phyloP scores from a whole-genome alignment of 1,140 invertebrate species.

The Diachasma alloeum region DNA sequence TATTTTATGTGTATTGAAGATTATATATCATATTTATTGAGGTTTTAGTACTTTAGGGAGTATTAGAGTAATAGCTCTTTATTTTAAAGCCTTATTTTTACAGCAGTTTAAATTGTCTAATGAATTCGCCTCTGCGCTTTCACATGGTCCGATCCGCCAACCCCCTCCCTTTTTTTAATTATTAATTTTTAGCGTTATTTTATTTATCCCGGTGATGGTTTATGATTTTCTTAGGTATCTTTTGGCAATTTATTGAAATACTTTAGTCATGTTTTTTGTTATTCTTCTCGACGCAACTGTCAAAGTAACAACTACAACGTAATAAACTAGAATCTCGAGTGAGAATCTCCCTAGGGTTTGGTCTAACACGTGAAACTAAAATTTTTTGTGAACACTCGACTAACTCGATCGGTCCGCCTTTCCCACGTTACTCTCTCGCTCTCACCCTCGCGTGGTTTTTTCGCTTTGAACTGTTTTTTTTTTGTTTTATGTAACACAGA shows the following conservation, averaged over 20 bases:
- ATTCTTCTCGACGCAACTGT: conserved; percentile 38
- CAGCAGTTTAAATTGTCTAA: conserved; percentile 6
- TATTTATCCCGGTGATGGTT: conserved; percentile 38
- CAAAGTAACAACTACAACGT: conserved; percentile 48
- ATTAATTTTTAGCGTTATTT: conserved; percentile 36
- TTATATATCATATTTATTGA: conserved; percentile 45
- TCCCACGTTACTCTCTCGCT: conserved; percentile 41
- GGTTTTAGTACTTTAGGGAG: conserved; percentile 33
- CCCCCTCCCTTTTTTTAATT: conserved; percentile 29
- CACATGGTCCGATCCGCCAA: background rate
- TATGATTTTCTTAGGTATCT: conserved; percentile 60
- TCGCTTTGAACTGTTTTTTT: conserved; percentile 22
- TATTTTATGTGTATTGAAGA: conserved; percentile 22
- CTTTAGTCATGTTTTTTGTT: conserved; percentile 40
- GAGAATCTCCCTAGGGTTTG: conserved; percentile 54
- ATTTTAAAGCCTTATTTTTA: conserved; percentile 26
- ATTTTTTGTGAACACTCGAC: conserved; percentile 28
- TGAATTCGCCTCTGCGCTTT: conserved; percentile 15
- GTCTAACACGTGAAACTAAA: conserved; percentile 51
- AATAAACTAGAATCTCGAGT: conserved; percentile 57
- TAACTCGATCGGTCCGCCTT: conserved; percentile 50
- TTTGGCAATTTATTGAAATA: conserved; percentile 58
- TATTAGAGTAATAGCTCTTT: conserved; percentile 28
- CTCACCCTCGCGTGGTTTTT: conserved; percentile 28
- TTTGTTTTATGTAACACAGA: conserved; percentile 11